Base-by-base conservation (phyloP, 2,113 vertebrate species). In the Sminthopsis crassicaudata region DNA sequence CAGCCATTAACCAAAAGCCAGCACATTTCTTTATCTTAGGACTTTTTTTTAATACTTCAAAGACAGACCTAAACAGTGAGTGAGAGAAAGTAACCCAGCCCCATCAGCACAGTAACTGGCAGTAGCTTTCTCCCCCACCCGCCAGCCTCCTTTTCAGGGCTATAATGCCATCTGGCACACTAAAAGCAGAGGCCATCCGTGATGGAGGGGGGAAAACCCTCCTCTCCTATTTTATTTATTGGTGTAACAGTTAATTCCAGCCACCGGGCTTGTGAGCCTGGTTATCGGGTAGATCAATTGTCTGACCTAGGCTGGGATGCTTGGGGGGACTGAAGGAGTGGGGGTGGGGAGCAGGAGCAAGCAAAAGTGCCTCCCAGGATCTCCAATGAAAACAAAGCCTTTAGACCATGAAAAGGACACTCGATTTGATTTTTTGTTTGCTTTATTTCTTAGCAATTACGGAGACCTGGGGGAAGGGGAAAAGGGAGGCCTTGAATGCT, bases 1-100 rank as follows among this genome's bases (percentile, higher is more conserved):
- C 99, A 99, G 98, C 98, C 98, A 98, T 99, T 98, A 98, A 97
- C 99, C 99, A 99, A 98, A 98, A 99, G 99, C 98, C 98, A 98
- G 98, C 2, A 98, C 98, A 99, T 99, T 98, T 99, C 98, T 99
- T 99, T 99, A 99, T 98, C 98, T 98, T 97, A 93, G 97, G 93
- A 60, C 12, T 76, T n/a, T 36, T 36, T 96, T 97, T 98, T 98
- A 98, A 90, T 98, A 98, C 98, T 98, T 99, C 98, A 99, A 99
- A 99, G 98, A 97, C 53, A 96, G 97, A 98, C 98, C 98, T 98
- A 98, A 98, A 98, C 98, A 98, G 98, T 98, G 98, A 97, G 98
- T 98, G 98, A 98, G 98, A 99, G 98, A 98, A 98, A 99, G 98
- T 98, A 99, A 98, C 98, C 5, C 95, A 96, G 97, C 98, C 98